Conservation (phyloP, 2,797 vertebrate genomes). For the Chloroceryle inda region DNA sequence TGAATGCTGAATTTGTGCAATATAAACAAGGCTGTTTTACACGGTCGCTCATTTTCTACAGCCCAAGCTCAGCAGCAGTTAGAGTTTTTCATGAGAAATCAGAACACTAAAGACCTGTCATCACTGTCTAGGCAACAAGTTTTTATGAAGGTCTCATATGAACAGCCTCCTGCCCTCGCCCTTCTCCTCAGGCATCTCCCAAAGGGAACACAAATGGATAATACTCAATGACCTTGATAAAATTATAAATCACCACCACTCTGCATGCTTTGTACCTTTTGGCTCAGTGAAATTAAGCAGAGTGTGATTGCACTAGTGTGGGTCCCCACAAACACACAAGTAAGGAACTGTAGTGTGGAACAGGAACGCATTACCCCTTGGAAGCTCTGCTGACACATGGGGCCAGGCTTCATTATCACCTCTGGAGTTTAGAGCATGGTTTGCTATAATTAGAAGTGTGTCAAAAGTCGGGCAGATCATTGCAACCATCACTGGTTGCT, state of each 20-base stretch:
- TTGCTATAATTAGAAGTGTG: slow-evolving; percentile 35
- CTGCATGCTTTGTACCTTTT: background rate
- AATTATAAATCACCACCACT: background rate
- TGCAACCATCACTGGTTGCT: background rate
- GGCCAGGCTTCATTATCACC: background rate
- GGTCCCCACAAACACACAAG: slow-evolving; percentile 30
- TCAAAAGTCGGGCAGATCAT: background rate
- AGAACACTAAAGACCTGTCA: background rate
- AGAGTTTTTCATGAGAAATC: background rate
- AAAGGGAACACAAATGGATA: background rate
- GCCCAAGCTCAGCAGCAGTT: background rate
- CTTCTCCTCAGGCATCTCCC: background rate
- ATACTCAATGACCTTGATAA: background rate
- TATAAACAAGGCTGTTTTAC: background rate
- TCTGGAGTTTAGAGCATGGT: slow-evolving; percentile 1
- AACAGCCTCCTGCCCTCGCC: background rate
- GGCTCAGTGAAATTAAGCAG: slow-evolving; percentile 5
- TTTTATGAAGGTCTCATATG: background rate
- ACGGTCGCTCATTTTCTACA: background rate
- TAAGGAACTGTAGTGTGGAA: slow-evolving; percentile 10
- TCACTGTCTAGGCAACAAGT: background rate
- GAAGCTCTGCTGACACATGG: slow-evolving; percentile 16
- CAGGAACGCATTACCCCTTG: slow-evolving; percentile 9
- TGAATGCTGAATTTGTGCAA: background rate
- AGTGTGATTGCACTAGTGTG: background rate